These are phyloP conservation scores for Pomatorhinus ruficollis DNA, from an alignment of 2,113 vertebrate genomes.

Conservation along the genomic window DNA sequence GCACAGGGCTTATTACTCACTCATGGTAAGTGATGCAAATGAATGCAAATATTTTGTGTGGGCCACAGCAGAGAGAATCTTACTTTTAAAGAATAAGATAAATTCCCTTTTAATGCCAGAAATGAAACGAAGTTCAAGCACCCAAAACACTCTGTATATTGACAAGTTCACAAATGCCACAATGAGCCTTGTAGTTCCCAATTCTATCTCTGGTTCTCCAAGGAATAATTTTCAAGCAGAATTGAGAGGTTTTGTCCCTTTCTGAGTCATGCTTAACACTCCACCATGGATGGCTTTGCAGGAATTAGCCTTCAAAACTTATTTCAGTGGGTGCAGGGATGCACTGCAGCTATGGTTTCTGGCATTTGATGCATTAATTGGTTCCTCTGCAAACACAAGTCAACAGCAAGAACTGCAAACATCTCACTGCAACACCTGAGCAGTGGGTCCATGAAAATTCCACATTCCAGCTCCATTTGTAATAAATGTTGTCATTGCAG, in stretches of 20 bases:
- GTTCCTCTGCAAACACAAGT: background rate
- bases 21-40: conserved; percentile 26
- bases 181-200: background rate
- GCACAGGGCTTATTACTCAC: background rate
- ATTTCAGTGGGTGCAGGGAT: background rate
- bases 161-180: background rate
- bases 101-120: background rate
- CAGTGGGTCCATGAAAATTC: conserved; percentile 23
- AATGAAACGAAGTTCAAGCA: background rate
- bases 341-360: background rate
- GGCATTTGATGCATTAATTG: conserved; percentile 6
- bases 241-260: background rate
- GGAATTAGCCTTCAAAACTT: background rate
- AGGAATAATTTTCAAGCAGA: background rate
- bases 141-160: background rate
- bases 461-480: conserved; percentile 22
- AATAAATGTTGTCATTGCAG: conserved; percentile 15
- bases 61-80: background rate
- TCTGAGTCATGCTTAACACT: background rate
- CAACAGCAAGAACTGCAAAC: background rate
- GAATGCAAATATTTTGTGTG: conserved; percentile 31
- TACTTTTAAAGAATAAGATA: background rate
- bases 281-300: background rate
- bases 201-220: background rate
- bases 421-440: conserved; percentile 22